Evolutionary conservation across 2,797 vertebrate genomes (phyloP).

Genomic region (Onychomys arenicola): DNA sequence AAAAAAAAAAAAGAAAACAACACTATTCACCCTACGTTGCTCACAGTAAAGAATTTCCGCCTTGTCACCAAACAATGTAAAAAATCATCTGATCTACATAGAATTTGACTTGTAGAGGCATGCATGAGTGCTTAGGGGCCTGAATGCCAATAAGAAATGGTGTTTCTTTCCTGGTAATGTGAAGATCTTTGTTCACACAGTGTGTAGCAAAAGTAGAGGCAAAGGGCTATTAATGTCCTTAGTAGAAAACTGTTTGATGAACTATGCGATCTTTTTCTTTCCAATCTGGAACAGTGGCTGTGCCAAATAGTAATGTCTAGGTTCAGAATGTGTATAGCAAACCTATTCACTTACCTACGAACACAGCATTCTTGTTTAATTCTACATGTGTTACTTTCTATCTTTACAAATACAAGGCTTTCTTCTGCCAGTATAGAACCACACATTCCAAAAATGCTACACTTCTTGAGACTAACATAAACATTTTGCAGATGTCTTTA

Average conservation of each 20-base stretch:
- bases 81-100: background rate
- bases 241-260: constrained; percentile 1
- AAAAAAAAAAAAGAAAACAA: constrained; percentile 70
- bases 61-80: constrained; percentile 62
- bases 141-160: constrained; percentile 60
- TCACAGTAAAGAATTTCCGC: constrained; percentile 72
- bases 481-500: constrained; percentile 59
- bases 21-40: constrained; percentile 52
- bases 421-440: constrained; percentile 33
- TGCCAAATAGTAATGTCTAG: constrained; percentile 57
- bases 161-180: constrained; percentile 14
- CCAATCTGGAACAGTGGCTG: background rate
- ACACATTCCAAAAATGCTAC: background rate
- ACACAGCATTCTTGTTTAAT: background rate
- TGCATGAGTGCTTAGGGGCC: constrained; percentile 14
- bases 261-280: background rate
- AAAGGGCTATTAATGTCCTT: background rate
- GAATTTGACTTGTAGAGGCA: constrained; percentile 34
- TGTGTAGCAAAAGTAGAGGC: background rate
- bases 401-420: constrained; percentile 62
- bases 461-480: constrained; percentile 51
- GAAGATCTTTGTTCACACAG: constrained; percentile 62
- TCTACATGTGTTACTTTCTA: background rate
- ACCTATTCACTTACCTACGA: constrained; percentile 1
- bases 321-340: constrained; percentile 65